Percentiles rank a stretch among this genome's conserved stretches.
Conservation (phyloP, 1,140 invertebrate genomes). For the Cephus cinctus region DNA sequence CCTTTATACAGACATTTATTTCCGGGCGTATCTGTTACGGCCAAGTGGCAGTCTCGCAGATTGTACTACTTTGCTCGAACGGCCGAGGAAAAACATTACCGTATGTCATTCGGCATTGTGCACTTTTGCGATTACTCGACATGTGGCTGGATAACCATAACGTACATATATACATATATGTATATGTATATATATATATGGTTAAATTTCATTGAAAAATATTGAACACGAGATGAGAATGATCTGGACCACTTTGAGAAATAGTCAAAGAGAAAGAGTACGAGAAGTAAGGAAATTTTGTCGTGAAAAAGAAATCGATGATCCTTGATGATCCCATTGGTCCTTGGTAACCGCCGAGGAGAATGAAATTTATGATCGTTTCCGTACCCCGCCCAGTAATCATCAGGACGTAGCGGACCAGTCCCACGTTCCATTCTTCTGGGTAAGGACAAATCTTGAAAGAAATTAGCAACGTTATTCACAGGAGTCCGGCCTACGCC, state of each 20-base stretch:
- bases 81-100: slow-evolving; percentile 34
- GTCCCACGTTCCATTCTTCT: slow-evolving; percentile 1
- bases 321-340: too few relatives aligned
- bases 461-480: slow-evolving; percentile 31
- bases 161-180: too few relatives aligned
- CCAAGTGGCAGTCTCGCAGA: slow-evolving; percentile 41
- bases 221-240: too few relatives aligned
- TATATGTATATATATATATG: too few relatives aligned
- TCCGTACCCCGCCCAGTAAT: slow-evolving; percentile 23
- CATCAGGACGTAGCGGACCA: slow-evolving; percentile 15
- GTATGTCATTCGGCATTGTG: slow-evolving; percentile 35
- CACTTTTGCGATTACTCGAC: too few relatives aligned
- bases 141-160: too few relatives aligned
- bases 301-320: too few relatives aligned
- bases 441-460: slow-evolving; percentile 10
- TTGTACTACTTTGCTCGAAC: slow-evolving; percentile 37
- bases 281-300: too few relatives aligned
- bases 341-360: too few relatives aligned
- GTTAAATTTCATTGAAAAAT: too few relatives aligned
- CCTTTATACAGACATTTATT: slow-evolving; percentile 48
- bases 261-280: too few relatives aligned
- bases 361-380: slow-evolving; percentile 28
- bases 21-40: slow-evolving; percentile 40
- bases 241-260: too few relatives aligned
- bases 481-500: background rate